A percentile compares a stretch with the other conserved stretches of the same genome.
Conservation (phyloP, 2,888 invertebrate genomes). For the Tupiocoris notatus region DNA sequence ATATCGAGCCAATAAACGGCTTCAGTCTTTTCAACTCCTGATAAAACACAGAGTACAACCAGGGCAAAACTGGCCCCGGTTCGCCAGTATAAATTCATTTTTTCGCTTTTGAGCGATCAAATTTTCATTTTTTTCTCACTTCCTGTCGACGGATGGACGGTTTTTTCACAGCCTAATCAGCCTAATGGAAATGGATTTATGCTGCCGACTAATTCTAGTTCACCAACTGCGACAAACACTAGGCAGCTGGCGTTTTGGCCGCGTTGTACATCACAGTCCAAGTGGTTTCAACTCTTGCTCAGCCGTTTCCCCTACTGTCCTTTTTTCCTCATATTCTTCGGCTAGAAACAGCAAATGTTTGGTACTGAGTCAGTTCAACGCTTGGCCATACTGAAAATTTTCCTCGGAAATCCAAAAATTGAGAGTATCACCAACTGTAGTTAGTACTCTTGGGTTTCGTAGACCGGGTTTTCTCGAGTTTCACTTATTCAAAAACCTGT, state of each 20-base stretch:
- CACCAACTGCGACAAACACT: no score
- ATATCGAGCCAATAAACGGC: not conserved
- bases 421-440: no score
- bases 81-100: no score
- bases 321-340: not conserved
- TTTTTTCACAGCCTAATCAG: not conserved
- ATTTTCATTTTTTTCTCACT: not conserved
- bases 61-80: constrained; percentile 2
- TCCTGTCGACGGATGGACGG: not conserved
- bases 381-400: no score
- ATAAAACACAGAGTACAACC: not conserved
- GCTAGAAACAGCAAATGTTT: not conserved
- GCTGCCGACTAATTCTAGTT: no score
- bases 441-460: no score
- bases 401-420: no score
- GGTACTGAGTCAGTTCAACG: no score
- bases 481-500: no score
- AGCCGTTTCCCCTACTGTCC: not conserved
- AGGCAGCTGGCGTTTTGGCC: not conserved
- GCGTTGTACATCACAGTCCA: not conserved
- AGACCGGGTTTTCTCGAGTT: no score
- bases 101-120: not conserved
- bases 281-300: not conserved
- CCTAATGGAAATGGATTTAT: no score
- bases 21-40: constrained; percentile 2